Conservation (phyloP, 1,140 invertebrate genomes). For the Antheraea pernyi region DNA sequence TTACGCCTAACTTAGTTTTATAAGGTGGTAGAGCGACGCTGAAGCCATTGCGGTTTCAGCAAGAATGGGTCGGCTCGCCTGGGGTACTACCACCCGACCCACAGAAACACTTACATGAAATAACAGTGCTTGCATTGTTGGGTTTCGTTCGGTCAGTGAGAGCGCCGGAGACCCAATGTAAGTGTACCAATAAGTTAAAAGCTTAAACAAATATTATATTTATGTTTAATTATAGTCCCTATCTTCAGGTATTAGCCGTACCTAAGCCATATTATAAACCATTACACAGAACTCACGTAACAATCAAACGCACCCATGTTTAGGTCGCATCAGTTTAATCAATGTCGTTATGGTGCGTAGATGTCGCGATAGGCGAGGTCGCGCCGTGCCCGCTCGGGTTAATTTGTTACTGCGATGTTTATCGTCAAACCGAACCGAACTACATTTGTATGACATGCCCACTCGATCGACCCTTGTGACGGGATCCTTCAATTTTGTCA, state of each 20-base stretch:
- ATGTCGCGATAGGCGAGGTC: constrained; percentile 40
- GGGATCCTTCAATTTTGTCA: neutral
- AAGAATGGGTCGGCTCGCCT: no score
- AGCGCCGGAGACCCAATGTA: no score
- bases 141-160: no score
- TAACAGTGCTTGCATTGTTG: no score
- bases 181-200: no score
- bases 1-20: no score
- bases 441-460: neutral
- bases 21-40: no score
- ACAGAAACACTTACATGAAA: no score
- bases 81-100: no score
- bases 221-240: neutral
- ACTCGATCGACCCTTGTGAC: neutral
- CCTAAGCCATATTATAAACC: neutral
- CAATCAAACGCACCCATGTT: neutral
- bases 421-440: constrained; percentile 34
- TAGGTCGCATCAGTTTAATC: constrained; percentile 41
- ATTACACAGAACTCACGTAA: constrained; percentile 1
- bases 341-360: constrained; percentile 39
- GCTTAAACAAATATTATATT: no score
- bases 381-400: constrained; percentile 28
- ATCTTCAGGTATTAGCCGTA: neutral
- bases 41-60: no score
- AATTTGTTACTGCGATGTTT: constrained; percentile 57